Conservation (phyloP, 2,888 invertebrate species). For the Scaptomyza tumidula region DNA sequence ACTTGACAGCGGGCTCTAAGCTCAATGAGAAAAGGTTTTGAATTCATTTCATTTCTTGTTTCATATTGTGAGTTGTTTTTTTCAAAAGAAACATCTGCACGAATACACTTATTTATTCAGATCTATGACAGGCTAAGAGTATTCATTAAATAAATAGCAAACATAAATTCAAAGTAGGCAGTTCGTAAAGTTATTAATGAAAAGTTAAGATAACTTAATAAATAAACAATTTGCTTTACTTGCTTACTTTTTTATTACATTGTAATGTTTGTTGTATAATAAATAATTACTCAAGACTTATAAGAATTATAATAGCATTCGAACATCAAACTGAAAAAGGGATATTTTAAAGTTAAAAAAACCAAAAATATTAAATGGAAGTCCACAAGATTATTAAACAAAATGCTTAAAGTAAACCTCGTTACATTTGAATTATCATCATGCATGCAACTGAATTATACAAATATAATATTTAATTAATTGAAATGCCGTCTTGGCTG, state of each 20-base stretch:
- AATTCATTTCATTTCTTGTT: slow-evolving; percentile 34
- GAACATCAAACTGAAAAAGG: not conserved
- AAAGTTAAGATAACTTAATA: too few relatives aligned
- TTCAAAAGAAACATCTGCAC: slow-evolving; percentile 54
- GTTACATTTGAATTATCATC: slow-evolving; percentile 24
- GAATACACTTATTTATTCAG: slow-evolving; percentile 45
- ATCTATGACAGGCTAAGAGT: not conserved
- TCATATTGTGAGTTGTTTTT: slow-evolving; percentile 27
- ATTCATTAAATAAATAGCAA: slow-evolving; percentile 30
- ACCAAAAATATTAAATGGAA: too few relatives aligned
- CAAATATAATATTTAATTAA: slow-evolving; percentile 54
- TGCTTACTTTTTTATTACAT: too few relatives aligned
- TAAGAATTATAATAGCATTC: too few relatives aligned
- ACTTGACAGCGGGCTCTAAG: slow-evolving; percentile 9
- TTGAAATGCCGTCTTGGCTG: slow-evolving; percentile 48
- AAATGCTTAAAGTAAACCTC: slow-evolving; percentile 12
- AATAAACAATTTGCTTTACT: too few relatives aligned
- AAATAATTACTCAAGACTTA: too few relatives aligned
- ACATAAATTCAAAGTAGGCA: slow-evolving; percentile 8
- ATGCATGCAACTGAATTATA: slow-evolving; percentile 28
- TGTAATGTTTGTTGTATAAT: too few relatives aligned
- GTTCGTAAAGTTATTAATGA: slow-evolving; percentile 4
- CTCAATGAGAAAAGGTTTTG: slow-evolving; percentile 43
- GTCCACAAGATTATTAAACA: not conserved
- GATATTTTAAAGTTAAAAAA: not conserved